These are phyloP conservation scores for Lutjanus argentimaculatus DNA, from an alignment of 2,797 vertebrate species.

Conservation along the genomic window DNA sequence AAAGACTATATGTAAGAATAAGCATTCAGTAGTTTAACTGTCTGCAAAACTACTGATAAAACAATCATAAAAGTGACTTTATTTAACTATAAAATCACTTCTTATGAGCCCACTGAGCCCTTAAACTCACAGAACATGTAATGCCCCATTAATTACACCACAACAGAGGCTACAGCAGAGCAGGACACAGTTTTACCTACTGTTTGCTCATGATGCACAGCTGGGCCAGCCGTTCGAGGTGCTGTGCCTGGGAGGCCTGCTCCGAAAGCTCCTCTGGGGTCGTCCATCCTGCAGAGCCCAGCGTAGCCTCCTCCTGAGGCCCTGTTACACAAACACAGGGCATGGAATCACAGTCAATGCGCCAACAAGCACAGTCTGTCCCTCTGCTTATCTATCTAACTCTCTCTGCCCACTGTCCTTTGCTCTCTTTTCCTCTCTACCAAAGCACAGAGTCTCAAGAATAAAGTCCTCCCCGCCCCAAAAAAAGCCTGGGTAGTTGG, in stretches of 20 bases:
- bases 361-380: constrained; percentile 42
- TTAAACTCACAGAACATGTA: constrained; percentile 25
- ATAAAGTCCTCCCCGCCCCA: constrained; percentile 56
- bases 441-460: constrained; percentile 61
- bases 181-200: constrained; percentile 82
- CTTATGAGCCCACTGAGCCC: constrained; percentile 31
- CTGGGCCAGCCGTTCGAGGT: constrained; percentile 87
- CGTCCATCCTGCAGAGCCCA: constrained; percentile 84
- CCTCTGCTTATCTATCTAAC: constrained; percentile 7
- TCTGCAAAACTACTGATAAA: constrained; percentile 1
- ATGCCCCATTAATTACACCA: constrained; percentile 32
- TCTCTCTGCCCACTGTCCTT: constrained; percentile 11
- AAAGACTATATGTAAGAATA: too few relatives aligned
- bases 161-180: constrained; percentile 31
- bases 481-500: constrained; percentile 54
- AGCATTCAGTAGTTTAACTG: neutral
- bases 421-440: constrained; percentile 18
- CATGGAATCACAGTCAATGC: constrained; percentile 84
- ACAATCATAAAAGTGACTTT: constrained; percentile 21
- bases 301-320: constrained; percentile 88
- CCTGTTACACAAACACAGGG: constrained; percentile 88
- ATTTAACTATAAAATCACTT: constrained; percentile 24
- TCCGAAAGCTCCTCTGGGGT: constrained; percentile 87
- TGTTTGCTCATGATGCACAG: constrained; percentile 90
- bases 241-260: constrained; percentile 87